phyloP scores from a whole-genome alignment of 2,888 invertebrate genomes.

The Aphodius granarius region DNA sequence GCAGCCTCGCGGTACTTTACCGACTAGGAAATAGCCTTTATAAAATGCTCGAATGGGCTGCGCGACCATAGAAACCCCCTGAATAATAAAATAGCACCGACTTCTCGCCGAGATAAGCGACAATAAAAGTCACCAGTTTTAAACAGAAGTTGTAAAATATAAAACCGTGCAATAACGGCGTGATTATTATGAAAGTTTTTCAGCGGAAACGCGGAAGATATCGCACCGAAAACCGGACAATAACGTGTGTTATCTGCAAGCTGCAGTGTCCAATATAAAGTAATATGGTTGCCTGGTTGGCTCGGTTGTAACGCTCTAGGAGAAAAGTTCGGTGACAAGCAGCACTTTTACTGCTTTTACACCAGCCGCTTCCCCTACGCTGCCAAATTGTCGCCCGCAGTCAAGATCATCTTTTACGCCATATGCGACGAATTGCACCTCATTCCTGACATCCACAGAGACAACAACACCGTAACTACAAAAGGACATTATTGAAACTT shows the following conservation, averaged over 20 bases:
- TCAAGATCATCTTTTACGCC: constrained; percentile 13
- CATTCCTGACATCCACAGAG: constrained; percentile 11
- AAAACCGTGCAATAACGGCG: constrained; percentile 5
- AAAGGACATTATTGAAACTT: not conserved
- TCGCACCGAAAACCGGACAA: constrained; percentile 30
- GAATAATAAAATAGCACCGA: not conserved
- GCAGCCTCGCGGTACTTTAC: not conserved
- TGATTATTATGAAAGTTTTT: constrained; percentile 23
- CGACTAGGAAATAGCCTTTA: not conserved
- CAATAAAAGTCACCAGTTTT: constrained; percentile 3
- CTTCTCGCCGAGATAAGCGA: not conserved
- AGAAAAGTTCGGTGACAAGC: constrained; percentile 36
- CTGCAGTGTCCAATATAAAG: constrained; percentile 43
- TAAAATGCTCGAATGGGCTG: not conserved
- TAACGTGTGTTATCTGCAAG: constrained; percentile 45
- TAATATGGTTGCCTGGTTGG: constrained; percentile 34
- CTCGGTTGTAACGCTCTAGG: constrained; percentile 6
- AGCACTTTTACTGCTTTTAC: constrained; percentile 38
- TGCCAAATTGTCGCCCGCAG: not conserved
- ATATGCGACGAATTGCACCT: constrained; percentile 23
- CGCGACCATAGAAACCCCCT: not conserved
- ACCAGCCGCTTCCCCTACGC: not conserved
- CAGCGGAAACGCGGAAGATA: constrained; percentile 16
- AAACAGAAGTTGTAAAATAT: constrained; percentile 13
- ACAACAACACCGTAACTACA: not conserved